These are phyloP conservation scores for Erythrocercus mccallii DNA, from an alignment of 2,113 vertebrate genomes.

Conservation along the genomic window DNA sequence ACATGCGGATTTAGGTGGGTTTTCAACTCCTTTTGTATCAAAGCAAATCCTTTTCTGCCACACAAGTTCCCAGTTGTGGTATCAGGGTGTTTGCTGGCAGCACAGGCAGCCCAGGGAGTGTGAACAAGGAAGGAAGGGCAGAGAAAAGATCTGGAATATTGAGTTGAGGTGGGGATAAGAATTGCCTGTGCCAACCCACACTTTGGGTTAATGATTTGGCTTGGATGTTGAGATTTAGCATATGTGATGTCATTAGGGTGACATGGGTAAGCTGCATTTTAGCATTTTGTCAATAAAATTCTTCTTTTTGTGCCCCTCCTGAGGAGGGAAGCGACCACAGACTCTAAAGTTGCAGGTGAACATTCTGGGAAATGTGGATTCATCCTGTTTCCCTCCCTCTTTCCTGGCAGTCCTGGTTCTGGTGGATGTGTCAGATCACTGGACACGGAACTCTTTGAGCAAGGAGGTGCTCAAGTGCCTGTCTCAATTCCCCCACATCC, in stretches of 20 bases:
- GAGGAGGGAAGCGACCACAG: neutral
- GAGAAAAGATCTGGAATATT: neutral
- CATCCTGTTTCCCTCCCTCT: neutral
- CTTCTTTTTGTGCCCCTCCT: neutral
- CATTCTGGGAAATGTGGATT: rapidly evolving
- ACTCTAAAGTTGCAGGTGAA: neutral
- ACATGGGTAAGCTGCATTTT: neutral
- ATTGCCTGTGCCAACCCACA: neutral
- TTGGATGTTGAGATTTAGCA: neutral
- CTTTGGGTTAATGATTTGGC: neutral
- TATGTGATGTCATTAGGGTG: neutral
- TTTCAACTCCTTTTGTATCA: neutral
- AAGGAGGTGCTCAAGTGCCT: slow-evolving; percentile 84
- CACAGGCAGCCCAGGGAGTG: neutral
- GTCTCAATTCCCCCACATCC: slow-evolving; percentile 73
- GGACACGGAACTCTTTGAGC: slow-evolving; percentile 78
- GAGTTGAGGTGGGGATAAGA: neutral
- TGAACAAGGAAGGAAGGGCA: neutral
- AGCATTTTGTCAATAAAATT: neutral
- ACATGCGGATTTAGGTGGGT: slow-evolving; percentile 85
- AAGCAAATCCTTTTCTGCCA: neutral
- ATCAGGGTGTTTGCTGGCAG: neutral
- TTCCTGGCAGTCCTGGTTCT: slow-evolving; percentile 82
- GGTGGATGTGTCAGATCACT: slow-evolving; percentile 88
- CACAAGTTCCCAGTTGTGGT: neutral